These are phyloP conservation scores for Pleuronectes platessa DNA, from an alignment of 2,113 vertebrate genomes.

Conservation along the genomic window DNA sequence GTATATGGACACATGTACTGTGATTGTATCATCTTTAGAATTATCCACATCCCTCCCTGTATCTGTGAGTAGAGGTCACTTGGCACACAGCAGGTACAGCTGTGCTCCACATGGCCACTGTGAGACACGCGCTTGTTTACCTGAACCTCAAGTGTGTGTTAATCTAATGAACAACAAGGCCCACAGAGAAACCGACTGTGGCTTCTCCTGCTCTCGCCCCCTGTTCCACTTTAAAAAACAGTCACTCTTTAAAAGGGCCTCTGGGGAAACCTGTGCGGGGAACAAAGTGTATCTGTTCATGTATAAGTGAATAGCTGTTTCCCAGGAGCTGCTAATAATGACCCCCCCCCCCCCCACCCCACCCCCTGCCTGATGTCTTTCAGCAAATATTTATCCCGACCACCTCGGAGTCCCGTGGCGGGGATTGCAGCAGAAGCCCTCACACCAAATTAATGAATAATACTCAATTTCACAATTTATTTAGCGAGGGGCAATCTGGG, in stretches of 20 bases:
- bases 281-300: constrained; percentile 55
- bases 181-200: constrained; percentile 56
- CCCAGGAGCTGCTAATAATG: constrained; percentile 47
- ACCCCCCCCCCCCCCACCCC: constrained; percentile 21
- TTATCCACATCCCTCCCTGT: background rate
- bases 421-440: constrained; percentile 35
- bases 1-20: too few relatives aligned
- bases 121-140: constrained; percentile 31
- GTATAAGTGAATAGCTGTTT: background rate
- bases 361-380: constrained; percentile 43
- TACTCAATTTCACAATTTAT: constrained; percentile 66
- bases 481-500: constrained; percentile 52
- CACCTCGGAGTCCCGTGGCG: constrained; percentile 25
- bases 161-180: constrained; percentile 58
- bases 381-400: constrained; percentile 65
- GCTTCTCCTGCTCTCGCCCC: background rate
- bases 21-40: too few relatives aligned
- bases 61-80: background rate
- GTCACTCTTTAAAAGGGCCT: constrained; percentile 43
- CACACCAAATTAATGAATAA: constrained; percentile 54
- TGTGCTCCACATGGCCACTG: background rate
- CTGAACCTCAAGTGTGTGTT: constrained; percentile 42
- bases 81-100: background rate
- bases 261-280: constrained; percentile 6
- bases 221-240: constrained; percentile 39